Percentiles rank a stretch among this genome's conserved stretches.
These are phyloP conservation scores for Venturia canescens DNA, from an alignment of 1,140 invertebrate genomes.

Conservation along the genomic window DNA sequence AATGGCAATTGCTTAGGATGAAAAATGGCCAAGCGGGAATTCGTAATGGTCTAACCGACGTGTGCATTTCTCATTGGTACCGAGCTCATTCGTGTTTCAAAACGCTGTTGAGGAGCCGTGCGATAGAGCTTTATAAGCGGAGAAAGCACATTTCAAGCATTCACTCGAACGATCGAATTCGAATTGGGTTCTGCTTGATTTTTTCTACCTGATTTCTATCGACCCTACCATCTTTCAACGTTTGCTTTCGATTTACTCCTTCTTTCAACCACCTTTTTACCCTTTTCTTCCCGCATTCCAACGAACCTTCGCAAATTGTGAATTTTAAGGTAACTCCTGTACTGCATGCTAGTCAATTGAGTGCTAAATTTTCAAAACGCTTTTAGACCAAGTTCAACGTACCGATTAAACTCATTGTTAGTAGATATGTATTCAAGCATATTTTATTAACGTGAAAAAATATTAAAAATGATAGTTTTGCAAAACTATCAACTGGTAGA, in stretches of 20 bases:
- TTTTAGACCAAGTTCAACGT: too few species aligned
- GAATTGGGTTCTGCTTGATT: neutral
- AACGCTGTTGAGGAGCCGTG: neutral
- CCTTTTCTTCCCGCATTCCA: neutral
- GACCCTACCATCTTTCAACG: neutral
- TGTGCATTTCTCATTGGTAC: constrained; percentile 2
- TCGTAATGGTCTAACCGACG: constrained; percentile 46
- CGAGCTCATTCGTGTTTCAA: constrained; percentile 13
- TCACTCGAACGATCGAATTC: neutral
- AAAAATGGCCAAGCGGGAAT: constrained; percentile 57
- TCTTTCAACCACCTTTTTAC: neutral
- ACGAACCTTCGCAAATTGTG: neutral
- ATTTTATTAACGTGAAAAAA: too few species aligned
- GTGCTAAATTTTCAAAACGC: too few species aligned
- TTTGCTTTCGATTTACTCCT: neutral
- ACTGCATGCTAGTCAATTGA: too few species aligned
- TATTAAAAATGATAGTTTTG: too few species aligned
- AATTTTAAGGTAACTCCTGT: too few species aligned
- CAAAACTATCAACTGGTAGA: too few species aligned
- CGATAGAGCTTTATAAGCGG: neutral
- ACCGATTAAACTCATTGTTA: too few species aligned
- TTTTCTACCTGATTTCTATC: neutral
- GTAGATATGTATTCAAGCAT: too few species aligned
- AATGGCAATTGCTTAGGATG: constrained; percentile 56
- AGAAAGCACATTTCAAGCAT: neutral